phyloP scores from a whole-genome alignment of 2,797 vertebrate species.

The Petrocephalus schoutedeni region DNA sequence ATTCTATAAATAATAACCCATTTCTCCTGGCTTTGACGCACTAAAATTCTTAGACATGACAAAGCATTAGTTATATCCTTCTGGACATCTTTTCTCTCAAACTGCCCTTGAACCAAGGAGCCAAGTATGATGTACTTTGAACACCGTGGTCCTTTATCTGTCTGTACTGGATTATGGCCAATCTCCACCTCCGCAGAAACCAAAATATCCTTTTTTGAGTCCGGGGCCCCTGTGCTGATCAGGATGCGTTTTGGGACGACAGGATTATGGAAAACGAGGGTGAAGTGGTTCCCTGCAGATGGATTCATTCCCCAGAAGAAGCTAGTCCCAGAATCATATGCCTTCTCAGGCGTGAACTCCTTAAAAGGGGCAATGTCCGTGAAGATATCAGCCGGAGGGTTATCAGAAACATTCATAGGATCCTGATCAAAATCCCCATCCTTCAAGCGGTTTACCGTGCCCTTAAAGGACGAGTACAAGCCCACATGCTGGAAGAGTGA shows the following conservation, averaged over 20 bases:
- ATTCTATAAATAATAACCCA: conserved; percentile 72
- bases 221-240: conserved; percentile 59
- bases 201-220: conserved; percentile 53
- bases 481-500: conserved; percentile 76
- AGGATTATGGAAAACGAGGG: conserved; percentile 55
- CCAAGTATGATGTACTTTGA: conserved; percentile 57
- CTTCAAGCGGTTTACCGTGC: conserved; percentile 62
- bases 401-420: conserved; percentile 38
- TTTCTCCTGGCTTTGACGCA: conserved; percentile 59
- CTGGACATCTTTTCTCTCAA: conserved; percentile 47
- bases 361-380: conserved; percentile 57
- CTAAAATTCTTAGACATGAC: conserved; percentile 68
- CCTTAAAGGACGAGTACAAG: conserved; percentile 66
- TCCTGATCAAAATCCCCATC: conserved; percentile 58
- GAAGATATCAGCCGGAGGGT: conserved; percentile 56
- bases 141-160: conserved; percentile 45
- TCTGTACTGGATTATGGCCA: conserved; percentile 41
- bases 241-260: conserved; percentile 48
- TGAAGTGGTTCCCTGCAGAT: conserved; percentile 54
- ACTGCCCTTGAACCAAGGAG: conserved; percentile 55
- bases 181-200: conserved; percentile 63
- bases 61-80: conserved; percentile 9
- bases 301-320: conserved; percentile 76
- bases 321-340: conserved; percentile 55
- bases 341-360: conserved; percentile 56